Evolutionary conservation across 2,797 vertebrate genomes (phyloP).

Genomic region (Macropodus opercularis): DNA sequence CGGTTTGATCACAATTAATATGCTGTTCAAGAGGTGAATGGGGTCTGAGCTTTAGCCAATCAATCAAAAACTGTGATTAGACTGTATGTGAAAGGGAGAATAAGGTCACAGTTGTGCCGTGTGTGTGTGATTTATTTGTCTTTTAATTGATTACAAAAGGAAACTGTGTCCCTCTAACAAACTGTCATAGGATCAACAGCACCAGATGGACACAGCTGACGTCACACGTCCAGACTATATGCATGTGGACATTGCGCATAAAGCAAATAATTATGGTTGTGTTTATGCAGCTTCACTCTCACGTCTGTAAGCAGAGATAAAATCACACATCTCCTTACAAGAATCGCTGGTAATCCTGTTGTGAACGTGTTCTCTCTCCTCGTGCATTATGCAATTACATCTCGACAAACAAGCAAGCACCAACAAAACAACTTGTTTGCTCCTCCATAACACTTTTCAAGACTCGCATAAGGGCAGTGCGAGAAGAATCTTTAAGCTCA

Average conservation of each 20-base stretch:
- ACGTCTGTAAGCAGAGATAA: background rate
- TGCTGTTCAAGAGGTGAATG: slow-evolving; percentile 50
- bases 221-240: slow-evolving; percentile 4
- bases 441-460: slow-evolving; percentile 48
- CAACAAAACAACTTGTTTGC: slow-evolving; percentile 65
- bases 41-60: slow-evolving; percentile 60
- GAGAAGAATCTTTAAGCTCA: slow-evolving; percentile 62
- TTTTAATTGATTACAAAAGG: slow-evolving; percentile 26
- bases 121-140: slow-evolving; percentile 13
- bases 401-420: slow-evolving; percentile 51
- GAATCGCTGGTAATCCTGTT: slow-evolving; percentile 1
- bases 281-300: background rate
- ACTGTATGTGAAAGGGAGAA: slow-evolving; percentile 29
- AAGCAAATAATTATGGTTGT: background rate
- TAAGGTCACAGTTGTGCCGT: slow-evolving; percentile 26
- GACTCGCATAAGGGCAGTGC: slow-evolving; percentile 30
- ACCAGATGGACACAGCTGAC: background rate
- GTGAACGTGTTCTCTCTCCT: slow-evolving; percentile 17
- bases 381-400: slow-evolving; percentile 32
- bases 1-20: slow-evolving; percentile 65
- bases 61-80: slow-evolving; percentile 57
- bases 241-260: background rate
- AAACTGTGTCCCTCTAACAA: slow-evolving; percentile 5
- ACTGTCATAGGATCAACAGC: background rate
- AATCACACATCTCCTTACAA: background rate